Percentiles rank a stretch among this genome's conserved stretches.
Evolutionary conservation across 2,113 vertebrate genomes (phyloP).

Genomic region (Clarias magur): DNA sequence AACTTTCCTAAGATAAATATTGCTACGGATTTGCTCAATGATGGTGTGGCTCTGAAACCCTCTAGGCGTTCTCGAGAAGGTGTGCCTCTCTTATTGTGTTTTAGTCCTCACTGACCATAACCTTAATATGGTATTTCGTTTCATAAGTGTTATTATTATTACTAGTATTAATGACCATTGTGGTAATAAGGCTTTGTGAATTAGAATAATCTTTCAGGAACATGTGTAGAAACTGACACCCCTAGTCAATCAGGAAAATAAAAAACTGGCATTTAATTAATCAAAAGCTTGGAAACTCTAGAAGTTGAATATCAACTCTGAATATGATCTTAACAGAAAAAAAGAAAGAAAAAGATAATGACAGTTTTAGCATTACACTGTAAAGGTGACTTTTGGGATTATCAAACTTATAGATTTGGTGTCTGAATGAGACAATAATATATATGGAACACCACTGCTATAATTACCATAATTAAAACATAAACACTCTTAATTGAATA

Average conservation of each 20-base stretch:
- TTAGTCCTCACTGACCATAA: not conserved
- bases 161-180: not conserved
- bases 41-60: not conserved
- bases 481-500: not conserved
- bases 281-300: not conserved
- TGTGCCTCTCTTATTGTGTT: not conserved
- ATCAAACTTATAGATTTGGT: too few species aligned
- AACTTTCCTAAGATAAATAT: conserved; percentile 31
- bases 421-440: not conserved
- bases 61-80: not conserved
- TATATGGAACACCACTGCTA: not conserved
- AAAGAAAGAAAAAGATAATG: not conserved
- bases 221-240: not conserved
- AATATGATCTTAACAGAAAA: not conserved
- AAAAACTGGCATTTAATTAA: not conserved
- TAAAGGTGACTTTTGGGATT: too few species aligned
- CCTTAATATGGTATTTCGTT: not conserved
- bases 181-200: not conserved
- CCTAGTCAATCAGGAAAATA: too few species aligned
- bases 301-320: not conserved
- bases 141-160: not conserved
- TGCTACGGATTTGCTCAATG: not conserved
- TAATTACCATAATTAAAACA: not conserved
- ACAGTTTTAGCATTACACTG: too few species aligned
- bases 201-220: not conserved